Conservation (phyloP, 2,113 vertebrate species). For the Misgurnus anguillicaudatus region DNA sequence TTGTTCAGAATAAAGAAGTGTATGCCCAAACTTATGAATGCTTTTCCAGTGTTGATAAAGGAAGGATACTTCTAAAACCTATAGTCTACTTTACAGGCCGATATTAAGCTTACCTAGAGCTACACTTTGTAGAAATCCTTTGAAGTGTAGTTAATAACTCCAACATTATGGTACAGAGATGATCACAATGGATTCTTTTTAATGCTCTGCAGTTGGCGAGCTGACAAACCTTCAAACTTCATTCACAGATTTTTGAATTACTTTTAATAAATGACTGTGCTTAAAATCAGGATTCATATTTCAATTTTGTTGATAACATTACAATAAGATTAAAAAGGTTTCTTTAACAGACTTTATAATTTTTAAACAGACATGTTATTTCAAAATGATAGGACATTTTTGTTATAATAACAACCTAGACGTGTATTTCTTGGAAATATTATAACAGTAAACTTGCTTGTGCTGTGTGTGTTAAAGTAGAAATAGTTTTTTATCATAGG, state of each 20-base stretch:
- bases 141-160: too few relatives aligned
- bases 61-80: background rate
- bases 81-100: background rate
- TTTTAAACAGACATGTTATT: background rate
- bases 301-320: background rate
- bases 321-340: too few relatives aligned
- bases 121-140: background rate
- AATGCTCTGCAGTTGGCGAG: background rate
- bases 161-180: background rate
- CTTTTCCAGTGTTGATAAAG: background rate
- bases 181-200: background rate
- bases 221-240: background rate
- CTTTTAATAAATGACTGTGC: background rate
- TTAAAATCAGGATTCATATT: background rate
- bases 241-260: background rate
- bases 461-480: background rate
- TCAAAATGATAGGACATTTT: background rate
- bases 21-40: background rate
- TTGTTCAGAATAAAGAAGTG: slow-evolving; percentile 12
- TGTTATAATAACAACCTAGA: background rate
- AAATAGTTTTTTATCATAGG: background rate
- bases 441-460: background rate
- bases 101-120: background rate
- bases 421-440: background rate
- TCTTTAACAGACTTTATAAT: background rate